Evolutionary conservation across 2,888 invertebrate species (phyloP).

Genomic region (Campopleginae sp.): DNA sequence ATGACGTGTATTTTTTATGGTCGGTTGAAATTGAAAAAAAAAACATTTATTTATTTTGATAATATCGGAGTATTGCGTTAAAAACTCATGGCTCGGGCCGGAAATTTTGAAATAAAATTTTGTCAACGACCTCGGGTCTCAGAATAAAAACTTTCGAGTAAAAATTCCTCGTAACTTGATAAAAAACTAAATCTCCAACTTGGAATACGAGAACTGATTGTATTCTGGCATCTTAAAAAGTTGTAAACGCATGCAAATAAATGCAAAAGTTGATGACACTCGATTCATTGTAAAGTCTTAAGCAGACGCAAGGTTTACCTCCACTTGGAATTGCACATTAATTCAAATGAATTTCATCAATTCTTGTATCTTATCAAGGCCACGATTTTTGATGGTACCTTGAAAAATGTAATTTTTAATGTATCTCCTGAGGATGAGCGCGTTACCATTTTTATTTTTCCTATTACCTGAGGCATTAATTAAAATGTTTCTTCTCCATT

Average conservation of each 20-base stretch:
- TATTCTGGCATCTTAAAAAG: neutral
- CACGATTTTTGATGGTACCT: neutral
- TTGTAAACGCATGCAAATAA: neutral
- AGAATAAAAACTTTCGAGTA: neutral
- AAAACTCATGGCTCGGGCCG: neutral
- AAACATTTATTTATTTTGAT: neutral
- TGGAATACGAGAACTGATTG: neutral
- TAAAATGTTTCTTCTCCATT: conserved; percentile 26
- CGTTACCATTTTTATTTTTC: neutral
- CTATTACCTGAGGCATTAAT: neutral
- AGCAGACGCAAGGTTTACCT: neutral
- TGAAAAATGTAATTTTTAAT: neutral
- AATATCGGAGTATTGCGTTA: neutral
- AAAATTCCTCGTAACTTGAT: neutral
- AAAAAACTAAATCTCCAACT: neutral
- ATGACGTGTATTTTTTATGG: neutral
- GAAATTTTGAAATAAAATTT: neutral
- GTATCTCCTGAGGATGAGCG: neutral
- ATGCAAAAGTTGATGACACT: neutral
- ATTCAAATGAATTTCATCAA: neutral
- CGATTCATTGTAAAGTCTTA: neutral
- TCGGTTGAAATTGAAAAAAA: neutral
- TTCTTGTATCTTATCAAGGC: neutral
- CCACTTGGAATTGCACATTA: neutral
- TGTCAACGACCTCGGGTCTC: neutral